Evolutionary conservation across 2,888 invertebrate species (phyloP), one percentile per base, ranked within the genome.

Genomic region (Yponomeuta evonymella): DNA sequence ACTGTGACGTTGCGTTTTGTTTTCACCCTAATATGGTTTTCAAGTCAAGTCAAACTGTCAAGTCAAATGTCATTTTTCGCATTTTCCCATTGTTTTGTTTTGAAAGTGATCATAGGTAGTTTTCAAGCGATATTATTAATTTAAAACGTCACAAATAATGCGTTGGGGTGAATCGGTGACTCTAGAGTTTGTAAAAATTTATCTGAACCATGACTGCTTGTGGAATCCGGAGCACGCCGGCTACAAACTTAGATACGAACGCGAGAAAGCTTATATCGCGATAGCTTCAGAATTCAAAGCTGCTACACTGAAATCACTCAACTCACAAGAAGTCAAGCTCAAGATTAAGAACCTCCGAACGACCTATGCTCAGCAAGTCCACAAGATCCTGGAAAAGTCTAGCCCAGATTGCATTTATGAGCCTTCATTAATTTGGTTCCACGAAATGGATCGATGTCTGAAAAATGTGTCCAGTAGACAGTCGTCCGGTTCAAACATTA

Each of bases 261-360:
- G 92, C 73, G 83, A 88, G 70, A 81, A 81, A 58, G 91, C 92
- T 0, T 91, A 90, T 73, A 71, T 75, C 1, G 79, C 82, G 65
- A 88, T 91, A 51, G 79, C 79, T 72, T 72, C 76, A 1, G 85
- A 87, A 74, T 90, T 91, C 73, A 83, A 84, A 75, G 73, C 73
- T 48, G 75, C 83, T 2, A 84, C 88, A 5, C 81, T 79, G 71
- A 89, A 85, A 76, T 76, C 76, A 11, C 73, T 90, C 48, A 78
- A 79, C 30, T 73, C 86, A n/a, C 79, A 82, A 1, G 92, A 93
- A 78, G 86, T 92, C 2, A 92, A 89, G 78, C 83, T 84, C 75
- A 93, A 93, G 79, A 92, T 93, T 63, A 92, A 90, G 75, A 92
- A 88, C 73, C 78, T 93, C 10, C 79, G 92, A 72, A 88, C 89